A percentile compares a stretch with the other conserved stretches of the same genome.
These are phyloP conservation scores for Harpagoxenus sublaevis DNA, from an alignment of 2,888 invertebrate species.

Conservation along the genomic window DNA sequence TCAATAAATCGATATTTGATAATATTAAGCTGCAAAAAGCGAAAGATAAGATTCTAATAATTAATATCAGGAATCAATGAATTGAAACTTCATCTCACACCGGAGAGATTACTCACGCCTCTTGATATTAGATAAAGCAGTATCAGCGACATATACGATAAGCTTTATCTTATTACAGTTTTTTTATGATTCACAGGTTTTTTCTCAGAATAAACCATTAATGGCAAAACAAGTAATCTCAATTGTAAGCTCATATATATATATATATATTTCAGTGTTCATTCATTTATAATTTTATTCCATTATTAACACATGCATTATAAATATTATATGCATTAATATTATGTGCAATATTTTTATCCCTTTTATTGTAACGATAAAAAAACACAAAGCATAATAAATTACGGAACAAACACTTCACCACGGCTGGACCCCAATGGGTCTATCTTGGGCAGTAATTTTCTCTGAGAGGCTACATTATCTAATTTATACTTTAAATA, in stretches of 20 bases:
- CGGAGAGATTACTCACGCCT: neutral
- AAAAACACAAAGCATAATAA: conserved; percentile 28
- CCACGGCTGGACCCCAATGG: conserved; percentile 36
- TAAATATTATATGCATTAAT: neutral
- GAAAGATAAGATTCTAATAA: conserved; percentile 9
- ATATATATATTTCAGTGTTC: neutral
- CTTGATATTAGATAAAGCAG: conserved; percentile 24
- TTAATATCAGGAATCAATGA: neutral
- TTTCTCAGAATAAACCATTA: neutral
- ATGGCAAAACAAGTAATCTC: neutral
- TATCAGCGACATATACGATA: conserved; percentile 28
- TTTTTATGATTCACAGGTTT: conserved; percentile 27
- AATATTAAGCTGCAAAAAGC: neutral
- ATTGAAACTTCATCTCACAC: neutral
- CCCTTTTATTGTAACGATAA: neutral
- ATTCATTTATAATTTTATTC: conserved; percentile 19
- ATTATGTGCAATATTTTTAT: neutral
- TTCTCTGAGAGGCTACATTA: conserved; percentile 72
- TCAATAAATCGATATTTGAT: neutral
- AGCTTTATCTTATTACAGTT: conserved; percentile 23
- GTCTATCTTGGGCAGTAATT: conserved; percentile 67
- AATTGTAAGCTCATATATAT: neutral
- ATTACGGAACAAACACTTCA: conserved; percentile 50
- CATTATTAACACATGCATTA: neutral
- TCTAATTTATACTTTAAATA: conserved; percentile 72